Base-by-base conservation (phyloP, 2,797 vertebrate species). In the Spinus pinus region DNA sequence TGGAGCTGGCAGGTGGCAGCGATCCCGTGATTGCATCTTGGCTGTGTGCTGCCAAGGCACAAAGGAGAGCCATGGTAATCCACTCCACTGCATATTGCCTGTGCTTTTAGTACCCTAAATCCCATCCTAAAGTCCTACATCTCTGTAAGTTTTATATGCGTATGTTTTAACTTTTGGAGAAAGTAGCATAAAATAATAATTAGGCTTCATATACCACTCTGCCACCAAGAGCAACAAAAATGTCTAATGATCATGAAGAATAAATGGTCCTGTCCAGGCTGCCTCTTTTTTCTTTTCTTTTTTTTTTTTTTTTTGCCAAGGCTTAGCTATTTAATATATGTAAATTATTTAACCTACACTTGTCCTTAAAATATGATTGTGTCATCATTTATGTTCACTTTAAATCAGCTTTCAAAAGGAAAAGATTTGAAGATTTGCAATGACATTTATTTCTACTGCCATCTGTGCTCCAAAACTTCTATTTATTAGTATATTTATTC, bases 121-220 rank as follows among this genome's bases (percentile, higher is more conserved):
- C 37, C 47, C 27, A 9, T 12, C 31, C 49, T 83, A 96, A 95
- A 78, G 53, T 84, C 79, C 62, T 72, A 88, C 95, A 91, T 94
- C 90, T 97, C 91, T 89, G 93, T 92, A 86, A 61, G 57, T 92
- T 95, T 81, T 94, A 88, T 30, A 25, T 14, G 14, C 14, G 6
- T 13, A 8, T n/a, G 3, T 93, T 97, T 97, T 95, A 94, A 94
- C 96, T 97, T 97, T 97, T 86, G 42, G 95, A 95, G 91, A 96
- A 97, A 84, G 42, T 70, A 65, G 67, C 88, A 89, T 95, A 91
- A 97, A 97, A 89, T 92, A 96, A 88, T 91, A 94, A 91, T 98
- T 96, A 96, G 47, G 33, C 37, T 39, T 94, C 73, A 27, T 64
- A 70, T 66, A 94, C 58, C 56, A 47, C 18, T 88, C 54, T 91